Base-by-base conservation (phyloP, 2,888 invertebrate species). In the Andrena bucephala region DNA sequence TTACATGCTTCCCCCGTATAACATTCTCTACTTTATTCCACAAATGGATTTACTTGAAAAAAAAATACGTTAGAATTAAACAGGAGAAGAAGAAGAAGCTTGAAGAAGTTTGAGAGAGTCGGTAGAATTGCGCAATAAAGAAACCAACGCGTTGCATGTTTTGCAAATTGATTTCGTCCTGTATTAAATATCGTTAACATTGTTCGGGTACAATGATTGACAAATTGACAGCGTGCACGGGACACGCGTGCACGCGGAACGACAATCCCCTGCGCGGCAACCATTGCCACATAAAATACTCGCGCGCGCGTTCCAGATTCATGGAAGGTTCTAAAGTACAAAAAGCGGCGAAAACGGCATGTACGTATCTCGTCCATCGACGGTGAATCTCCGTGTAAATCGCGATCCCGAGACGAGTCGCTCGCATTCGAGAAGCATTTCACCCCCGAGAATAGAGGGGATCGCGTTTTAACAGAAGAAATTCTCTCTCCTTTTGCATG, bases 111-210 rank as follows among this genome's bases (percentile, higher is more conserved):
- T 42, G 1, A 42, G 16, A 13, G 16, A 42, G 42, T 42, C 42
- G 3, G 42, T 5, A 42, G 42, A 42, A 42, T 42, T 42, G 42
- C 42, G 42, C 42, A 42, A 42, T 42, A 42, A 69, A 69, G 16
- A 20, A 8, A 42, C n/a, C 29, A 36, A 42, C 20, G 33, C 24
- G 27, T 57, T 29, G n/a, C 6, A 3, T 67, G 29, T 85, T 81
- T 84, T 90, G 89, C 82, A 90, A 92, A 91, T 91, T 87, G 81
- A 84, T 90, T 57, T 85, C 83, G 81, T 88, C 81, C 85, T 92
- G 86, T 92, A 92, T 92, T 92, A 91, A 92, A 92, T 91, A 91
- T 81, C 86, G 85, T 27, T 90, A 92, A 89, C 82, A 81, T 63
- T 31, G 88, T 90, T 88, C 90, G 84, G 42, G 87, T 90, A 91